Percentiles rank a stretch among this genome's conserved stretches.
Conservation (phyloP, 2,888 invertebrate genomes). For the Calliphora vomitoria region DNA sequence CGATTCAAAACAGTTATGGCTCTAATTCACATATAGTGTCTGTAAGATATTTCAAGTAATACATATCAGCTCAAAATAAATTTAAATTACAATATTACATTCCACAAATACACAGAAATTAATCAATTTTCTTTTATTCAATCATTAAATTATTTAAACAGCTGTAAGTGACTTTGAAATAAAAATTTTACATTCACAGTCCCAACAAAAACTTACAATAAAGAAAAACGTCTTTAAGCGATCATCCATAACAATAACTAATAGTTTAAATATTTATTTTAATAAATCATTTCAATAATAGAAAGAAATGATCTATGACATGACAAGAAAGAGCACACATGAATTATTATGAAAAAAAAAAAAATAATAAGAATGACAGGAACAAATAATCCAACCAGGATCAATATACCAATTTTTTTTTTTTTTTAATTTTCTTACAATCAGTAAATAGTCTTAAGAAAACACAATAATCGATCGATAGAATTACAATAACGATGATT, state of each 20-base stretch:
- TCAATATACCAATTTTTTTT: conserved; percentile 43
- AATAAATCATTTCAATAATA: conserved; percentile 73
- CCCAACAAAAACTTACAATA: background rate
- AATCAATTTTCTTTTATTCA: background rate
- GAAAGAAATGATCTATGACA: conserved; percentile 51
- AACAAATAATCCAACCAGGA: conserved; percentile 71
- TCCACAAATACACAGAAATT: no score
- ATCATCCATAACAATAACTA: conserved; percentile 55
- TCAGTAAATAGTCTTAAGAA: conserved; percentile 48
- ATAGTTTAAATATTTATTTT: conserved; percentile 71
- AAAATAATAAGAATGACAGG: conserved; percentile 41
- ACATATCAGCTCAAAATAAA: no score
- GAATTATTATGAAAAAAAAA: conserved; percentile 22
- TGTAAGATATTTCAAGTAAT: no score
- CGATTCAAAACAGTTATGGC: no score
- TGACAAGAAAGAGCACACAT: conserved; percentile 18
- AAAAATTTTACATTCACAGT: background rate
- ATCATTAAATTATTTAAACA: conserved; percentile 42
- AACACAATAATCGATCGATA: conserved; percentile 53
- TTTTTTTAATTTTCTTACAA: background rate
- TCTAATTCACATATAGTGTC: no score
- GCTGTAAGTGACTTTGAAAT: conserved; percentile 20
- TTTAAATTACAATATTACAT: no score
- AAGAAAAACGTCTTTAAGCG: conserved; percentile 24
- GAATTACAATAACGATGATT: conserved; percentile 47